phyloP scores from a whole-genome alignment of 2,113 vertebrate species.

The Lepisosteus osseus region DNA sequence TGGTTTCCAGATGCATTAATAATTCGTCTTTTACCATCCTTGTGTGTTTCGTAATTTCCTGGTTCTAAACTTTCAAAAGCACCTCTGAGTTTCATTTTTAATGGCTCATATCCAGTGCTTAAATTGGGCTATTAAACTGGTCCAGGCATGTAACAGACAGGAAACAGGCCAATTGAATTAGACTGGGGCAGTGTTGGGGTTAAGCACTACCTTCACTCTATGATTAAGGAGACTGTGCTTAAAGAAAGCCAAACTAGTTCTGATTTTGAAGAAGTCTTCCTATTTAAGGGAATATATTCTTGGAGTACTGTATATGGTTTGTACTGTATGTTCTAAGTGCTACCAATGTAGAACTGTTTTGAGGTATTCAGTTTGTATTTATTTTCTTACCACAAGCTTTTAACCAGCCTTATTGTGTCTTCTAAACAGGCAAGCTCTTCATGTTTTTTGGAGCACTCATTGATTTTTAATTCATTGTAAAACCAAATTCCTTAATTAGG shows the following conservation, averaged over 20 bases:
- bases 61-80: slow-evolving; percentile 23
- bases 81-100: slow-evolving; percentile 21
- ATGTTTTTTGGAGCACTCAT: too few species aligned
- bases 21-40: not conserved
- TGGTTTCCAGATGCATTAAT: slow-evolving; percentile 19
- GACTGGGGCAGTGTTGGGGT: not conserved
- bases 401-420: too few species aligned
- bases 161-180: slow-evolving; percentile 25
- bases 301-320: too few species aligned
- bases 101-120: slow-evolving; percentile 18
- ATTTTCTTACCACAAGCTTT: too few species aligned
- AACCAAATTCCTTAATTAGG: too few species aligned
- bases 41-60: not conserved
- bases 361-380: too few species aligned
- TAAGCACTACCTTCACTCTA: slow-evolving; percentile 2
- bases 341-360: too few species aligned
- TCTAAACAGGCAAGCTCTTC: too few species aligned
- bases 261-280: too few species aligned
- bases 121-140: slow-evolving; percentile 20
- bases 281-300: too few species aligned
- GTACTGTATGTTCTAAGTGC: too few species aligned
- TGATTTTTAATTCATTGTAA: too few species aligned
- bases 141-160: slow-evolving; percentile 17
- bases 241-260: slow-evolving; percentile 1
- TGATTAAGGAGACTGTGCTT: slow-evolving; percentile 6